These are phyloP conservation scores for Cartodere bifasciata DNA, from an alignment of 2,888 invertebrate species.

Conservation along the genomic window DNA sequence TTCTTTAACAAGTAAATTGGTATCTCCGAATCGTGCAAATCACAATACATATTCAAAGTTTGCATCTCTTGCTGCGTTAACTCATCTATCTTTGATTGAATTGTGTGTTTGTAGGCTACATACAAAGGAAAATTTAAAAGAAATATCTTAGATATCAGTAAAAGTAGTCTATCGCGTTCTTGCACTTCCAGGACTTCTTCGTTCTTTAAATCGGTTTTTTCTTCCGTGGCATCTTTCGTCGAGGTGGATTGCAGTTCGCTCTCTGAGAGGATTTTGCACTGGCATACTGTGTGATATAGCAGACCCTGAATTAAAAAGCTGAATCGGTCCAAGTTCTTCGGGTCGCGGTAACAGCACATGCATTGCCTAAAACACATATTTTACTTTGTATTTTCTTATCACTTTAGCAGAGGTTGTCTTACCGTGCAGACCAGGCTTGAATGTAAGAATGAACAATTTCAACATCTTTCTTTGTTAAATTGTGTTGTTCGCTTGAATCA, in stretches of 20 bases:
- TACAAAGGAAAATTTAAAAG: constrained; percentile 81
- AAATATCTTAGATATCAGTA: constrained; percentile 79
- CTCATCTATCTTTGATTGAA: constrained; percentile 69
- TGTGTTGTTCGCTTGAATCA: constrained; percentile 64
- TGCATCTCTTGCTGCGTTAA: constrained; percentile 74
- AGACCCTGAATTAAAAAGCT: constrained; percentile 81
- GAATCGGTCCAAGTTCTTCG: constrained; percentile 84
- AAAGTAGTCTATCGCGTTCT: constrained; percentile 79
- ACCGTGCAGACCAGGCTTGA: constrained; percentile 84
- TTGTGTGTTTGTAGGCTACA: constrained; percentile 75
- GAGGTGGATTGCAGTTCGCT: constrained; percentile 19
- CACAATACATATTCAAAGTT: constrained; percentile 69
- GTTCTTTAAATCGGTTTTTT: constrained; percentile 27
- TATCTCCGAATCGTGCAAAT: constrained; percentile 87
- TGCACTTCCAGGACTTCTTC: constrained; percentile 45
- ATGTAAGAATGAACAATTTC: constrained; percentile 74
- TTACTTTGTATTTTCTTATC: too few relatives aligned
- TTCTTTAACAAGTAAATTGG: constrained; percentile 81
- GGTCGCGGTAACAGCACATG: constrained; percentile 88
- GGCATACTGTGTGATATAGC: constrained; percentile 69
- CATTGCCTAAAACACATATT: constrained; percentile 58
- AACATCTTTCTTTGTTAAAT: constrained; percentile 66
- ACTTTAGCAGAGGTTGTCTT: constrained; percentile 17
- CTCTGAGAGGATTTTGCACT: constrained; percentile 55
- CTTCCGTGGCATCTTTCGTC: constrained; percentile 14